Percentiles rank a stretch among this genome's conserved stretches.
Conservation (phyloP, 2,888 invertebrate genomes). For the Uloborus plumipes region DNA sequence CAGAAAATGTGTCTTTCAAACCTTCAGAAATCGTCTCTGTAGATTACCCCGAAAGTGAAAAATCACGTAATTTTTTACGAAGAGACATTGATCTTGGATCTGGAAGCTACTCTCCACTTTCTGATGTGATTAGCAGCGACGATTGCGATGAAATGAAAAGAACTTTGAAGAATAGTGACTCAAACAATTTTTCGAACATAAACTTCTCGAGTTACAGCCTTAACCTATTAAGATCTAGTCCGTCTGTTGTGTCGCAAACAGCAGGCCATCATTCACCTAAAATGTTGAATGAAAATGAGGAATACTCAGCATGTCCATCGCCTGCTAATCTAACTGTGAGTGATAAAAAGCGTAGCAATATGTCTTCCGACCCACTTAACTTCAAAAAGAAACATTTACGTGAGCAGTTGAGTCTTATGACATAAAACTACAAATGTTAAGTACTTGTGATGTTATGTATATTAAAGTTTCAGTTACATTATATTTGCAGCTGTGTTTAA, state of each 20-base stretch:
- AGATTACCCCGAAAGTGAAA: background rate
- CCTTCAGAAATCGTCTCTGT: constrained; percentile 1
- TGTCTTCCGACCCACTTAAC: constrained; percentile 53
- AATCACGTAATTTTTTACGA: background rate
- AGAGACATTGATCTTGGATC: constrained; percentile 29
- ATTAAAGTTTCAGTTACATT: too few relatives aligned
- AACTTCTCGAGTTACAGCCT: constrained; percentile 48
- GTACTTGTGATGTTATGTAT: constrained; percentile 9
- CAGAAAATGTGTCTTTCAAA: constrained; percentile 41
- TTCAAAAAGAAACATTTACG: constrained; percentile 56
- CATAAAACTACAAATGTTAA: constrained; percentile 24
- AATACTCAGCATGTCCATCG: constrained; percentile 41
- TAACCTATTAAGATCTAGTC: constrained; percentile 56
- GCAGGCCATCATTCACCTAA: constrained; percentile 19
- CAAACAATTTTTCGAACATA: constrained; percentile 16
- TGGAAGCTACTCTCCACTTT: constrained; percentile 50
- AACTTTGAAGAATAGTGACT: constrained; percentile 20
- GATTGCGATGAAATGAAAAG: constrained; percentile 27
- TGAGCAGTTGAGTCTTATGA: constrained; percentile 46
- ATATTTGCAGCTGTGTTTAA: too few relatives aligned
- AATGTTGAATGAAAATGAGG: constrained; percentile 1
- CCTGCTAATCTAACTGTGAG: constrained; percentile 46
- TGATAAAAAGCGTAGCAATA: constrained; percentile 35
- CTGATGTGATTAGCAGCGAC: constrained; percentile 45
- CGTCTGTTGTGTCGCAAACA: constrained; percentile 26